Evolutionary conservation across 2,797 vertebrate species (phyloP).

Genomic region (Danio jaintianensis): DNA sequence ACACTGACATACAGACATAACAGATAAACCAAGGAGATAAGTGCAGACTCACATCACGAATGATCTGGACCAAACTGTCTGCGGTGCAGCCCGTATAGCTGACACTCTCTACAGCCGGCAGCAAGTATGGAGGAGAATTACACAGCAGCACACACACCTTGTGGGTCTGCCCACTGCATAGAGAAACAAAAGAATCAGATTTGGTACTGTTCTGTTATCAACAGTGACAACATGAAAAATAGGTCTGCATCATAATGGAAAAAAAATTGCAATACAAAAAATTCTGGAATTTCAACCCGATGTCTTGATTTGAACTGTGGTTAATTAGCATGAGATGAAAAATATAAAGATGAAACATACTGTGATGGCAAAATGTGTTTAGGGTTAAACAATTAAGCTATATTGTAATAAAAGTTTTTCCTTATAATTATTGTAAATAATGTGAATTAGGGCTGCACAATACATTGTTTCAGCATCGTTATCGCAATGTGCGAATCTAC

Average conservation of each 20-base stretch:
- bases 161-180: slow-evolving; percentile 87
- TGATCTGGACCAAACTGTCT: slow-evolving; percentile 90
- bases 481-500: too few relatives aligned
- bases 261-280: too few relatives aligned
- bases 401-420: too few relatives aligned
- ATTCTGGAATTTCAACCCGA: too few relatives aligned
- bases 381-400: too few relatives aligned
- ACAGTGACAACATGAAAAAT: background rate
- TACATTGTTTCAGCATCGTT: too few relatives aligned
- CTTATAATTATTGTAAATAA: too few relatives aligned
- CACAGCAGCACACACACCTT: slow-evolving; percentile 92
- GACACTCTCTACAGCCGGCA: slow-evolving; percentile 92
- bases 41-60: slow-evolving; percentile 84
- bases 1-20: background rate
- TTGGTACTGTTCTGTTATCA: background rate
- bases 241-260: background rate
- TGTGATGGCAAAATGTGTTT: too few relatives aligned
- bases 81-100: slow-evolving; percentile 91
- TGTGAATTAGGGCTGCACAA: too few relatives aligned
- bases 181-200: background rate
- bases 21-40: background rate
- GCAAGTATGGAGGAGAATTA: slow-evolving; percentile 91
- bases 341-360: too few relatives aligned
- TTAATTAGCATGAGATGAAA: too few relatives aligned
- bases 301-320: too few relatives aligned